Percentiles rank a stretch among this genome's conserved stretches.
Evolutionary conservation across 1,140 invertebrate species (phyloP).

Genomic region (Caenorhabditis remanei): DNA sequence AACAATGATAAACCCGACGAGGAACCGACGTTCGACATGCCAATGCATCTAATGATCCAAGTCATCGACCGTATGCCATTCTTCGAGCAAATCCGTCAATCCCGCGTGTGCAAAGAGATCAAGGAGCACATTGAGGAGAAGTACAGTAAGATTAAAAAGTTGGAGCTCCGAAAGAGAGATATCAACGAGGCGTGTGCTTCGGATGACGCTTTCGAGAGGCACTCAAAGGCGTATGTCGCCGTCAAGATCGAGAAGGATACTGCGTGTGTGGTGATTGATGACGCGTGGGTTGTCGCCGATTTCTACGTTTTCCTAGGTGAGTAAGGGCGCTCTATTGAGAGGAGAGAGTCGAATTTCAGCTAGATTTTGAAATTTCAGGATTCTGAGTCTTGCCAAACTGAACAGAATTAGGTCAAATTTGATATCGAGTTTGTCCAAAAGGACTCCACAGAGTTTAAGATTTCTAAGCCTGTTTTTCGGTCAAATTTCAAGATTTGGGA

Average conservation of each 20-base stretch:
- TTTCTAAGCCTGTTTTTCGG: too few species aligned
- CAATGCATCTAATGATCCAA: neutral
- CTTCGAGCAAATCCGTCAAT: constrained; percentile 20
- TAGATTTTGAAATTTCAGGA: too few species aligned
- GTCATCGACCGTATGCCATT: constrained; percentile 41
- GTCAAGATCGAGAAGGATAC: neutral
- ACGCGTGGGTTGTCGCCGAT: constrained; percentile 36
- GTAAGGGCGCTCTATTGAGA: neutral
- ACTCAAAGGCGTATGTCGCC: constrained; percentile 25
- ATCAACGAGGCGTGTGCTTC: constrained; percentile 24
- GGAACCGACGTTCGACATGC: neutral
- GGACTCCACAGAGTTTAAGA: too few species aligned
- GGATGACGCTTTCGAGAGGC: constrained; percentile 8
- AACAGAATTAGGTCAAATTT: too few species aligned
- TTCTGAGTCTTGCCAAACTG: too few species aligned
- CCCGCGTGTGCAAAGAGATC: neutral
- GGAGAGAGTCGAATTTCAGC: too few species aligned
- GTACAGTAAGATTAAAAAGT: constrained; percentile 6
- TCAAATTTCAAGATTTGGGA: too few species aligned
- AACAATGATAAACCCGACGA: constrained; percentile 4
- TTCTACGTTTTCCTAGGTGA: constrained; percentile 22
- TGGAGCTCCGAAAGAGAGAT: constrained; percentile 20
- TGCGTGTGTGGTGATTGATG: constrained; percentile 23
- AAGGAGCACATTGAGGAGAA: constrained; percentile 39
- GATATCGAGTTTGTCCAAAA: too few species aligned